Base-by-base conservation (phyloP, 2,113 vertebrate species). In the Actinemys pallida region DNA sequence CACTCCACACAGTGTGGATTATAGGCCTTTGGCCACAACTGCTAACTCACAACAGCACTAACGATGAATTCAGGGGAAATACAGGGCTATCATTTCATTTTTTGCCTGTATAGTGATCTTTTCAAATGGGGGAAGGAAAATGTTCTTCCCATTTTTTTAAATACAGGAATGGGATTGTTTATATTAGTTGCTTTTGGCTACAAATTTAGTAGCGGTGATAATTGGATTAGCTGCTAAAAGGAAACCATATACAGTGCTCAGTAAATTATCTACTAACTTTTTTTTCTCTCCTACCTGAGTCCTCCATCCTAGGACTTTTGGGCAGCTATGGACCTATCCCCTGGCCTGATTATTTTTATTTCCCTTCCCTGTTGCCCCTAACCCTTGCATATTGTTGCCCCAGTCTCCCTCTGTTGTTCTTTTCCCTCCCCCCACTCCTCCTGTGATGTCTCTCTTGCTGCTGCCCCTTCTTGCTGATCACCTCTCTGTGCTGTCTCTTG, bases 81-180 rank as follows among this genome's bases (percentile, higher is more conserved):
- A 27, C 22, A 53, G 7, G 8, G 53, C 42, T 42, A 31, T 2
- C 1, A 2, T 65, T 39, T 20, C 1, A 1, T 59, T 45, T 31
- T 59, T 17, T 50, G 2, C 1, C 45, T 52, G 35, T 56, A 4
- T 14, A 6, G 5, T 4, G 1, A 47, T 47, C 45, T 14, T 57
- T 62, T 65, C 52, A 12, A 6, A 69, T 29, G 39, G 22, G n/a
- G 24, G 75, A 25, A 81, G 84, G 78, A 69, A 31, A 88, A 31
- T 0, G 3, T 19, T 42, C 5, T 50, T 65, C 39, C 42, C 62
- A 4, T 12, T 16, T 1, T 81, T 24, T 39, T n/a, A 31, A 5
- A 27, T 1, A 9, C 27, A 35, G 45, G 13, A 24, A 17, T 20
- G 52, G 6, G n/a, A 2, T 27, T 24, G 22, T 8, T 3, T 35